Base-by-base conservation (phyloP, 2,113 vertebrate species). In the Galeopterus variegatus region DNA sequence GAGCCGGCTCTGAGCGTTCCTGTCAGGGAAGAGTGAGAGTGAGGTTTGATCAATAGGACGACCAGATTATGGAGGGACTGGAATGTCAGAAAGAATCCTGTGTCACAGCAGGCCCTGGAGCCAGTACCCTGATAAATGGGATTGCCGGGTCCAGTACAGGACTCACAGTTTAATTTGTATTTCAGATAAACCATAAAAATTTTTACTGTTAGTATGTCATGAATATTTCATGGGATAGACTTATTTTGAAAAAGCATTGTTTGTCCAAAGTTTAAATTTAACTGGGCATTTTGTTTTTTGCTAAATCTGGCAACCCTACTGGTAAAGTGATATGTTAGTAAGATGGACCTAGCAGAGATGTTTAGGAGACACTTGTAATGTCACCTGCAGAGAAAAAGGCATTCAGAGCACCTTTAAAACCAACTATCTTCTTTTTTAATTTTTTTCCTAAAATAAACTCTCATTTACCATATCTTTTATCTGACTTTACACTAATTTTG, bases 181-280 rank as follows among this genome's bases (percentile, higher is more conserved):
- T 92, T 93, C n/a, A 82, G 67, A 75, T 45, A 67, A 96, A 70
- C 1, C 41, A 21, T 10, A 88, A 60, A 75, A 80, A 52, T 62
- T 88, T 96, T 96, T 62, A 86, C 15, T 76, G 1, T 82, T 81
- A 90, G 4, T 60, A 41, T 23, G 4, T 60, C 83, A 69, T 80
- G 72, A 75, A 87, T 56, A 87, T 36, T 52, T 8, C 69, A 84
- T 67, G 62, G 18, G 56, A 48, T n/a, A 94, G 36, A 70, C 4
- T 64, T 80, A 76, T 11, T 36, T 24, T 77, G 21, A 70, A 86
- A 73, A 96, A 76, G 26, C 50, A 48, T 85, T 89, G 24, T 81
- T 91, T 69, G 36, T n/a, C 72, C 86, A 79, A 96, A 84, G 75
- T 83, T 65, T 84, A 36, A 58, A 72, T 84, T 76, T 33, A 73